Evolutionary conservation across 2,113 vertebrate species (phyloP).

Genomic region (Typhlomys cinereus): DNA sequence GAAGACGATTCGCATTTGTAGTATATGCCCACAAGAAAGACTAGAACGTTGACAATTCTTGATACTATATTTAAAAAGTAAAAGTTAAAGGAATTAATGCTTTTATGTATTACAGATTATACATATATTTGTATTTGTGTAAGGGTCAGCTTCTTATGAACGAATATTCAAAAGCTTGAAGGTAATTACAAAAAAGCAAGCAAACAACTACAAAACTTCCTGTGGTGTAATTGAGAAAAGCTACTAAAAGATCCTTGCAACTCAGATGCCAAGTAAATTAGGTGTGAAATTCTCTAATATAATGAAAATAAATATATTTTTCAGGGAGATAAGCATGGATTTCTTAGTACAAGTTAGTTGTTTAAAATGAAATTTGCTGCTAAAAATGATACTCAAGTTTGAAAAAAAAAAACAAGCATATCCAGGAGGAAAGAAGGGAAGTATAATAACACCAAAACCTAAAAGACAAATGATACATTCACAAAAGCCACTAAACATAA

Average conservation of each 20-base stretch:
- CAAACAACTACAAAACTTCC: neutral
- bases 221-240: neutral
- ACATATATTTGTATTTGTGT: neutral
- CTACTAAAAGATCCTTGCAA: neutral
- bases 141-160: neutral
- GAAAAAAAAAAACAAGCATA: too few relatives aligned
- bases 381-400: too few relatives aligned
- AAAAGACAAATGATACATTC: too few relatives aligned
- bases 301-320: constrained; percentile 37
- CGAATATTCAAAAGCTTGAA: neutral
- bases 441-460: too few relatives aligned
- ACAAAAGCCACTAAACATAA: too few relatives aligned
- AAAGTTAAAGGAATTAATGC: neutral
- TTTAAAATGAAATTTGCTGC: too few relatives aligned
- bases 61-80: neutral
- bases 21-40: neutral
- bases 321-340: neutral
- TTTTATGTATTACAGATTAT: neutral
- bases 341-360: neutral
- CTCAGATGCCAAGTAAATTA: neutral
- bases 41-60: neutral
- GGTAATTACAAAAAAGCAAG: constrained; percentile 31
- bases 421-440: too few relatives aligned
- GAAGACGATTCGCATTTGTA: neutral
- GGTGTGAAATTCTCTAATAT: neutral